These are phyloP conservation scores for Lithophane socia DNA, from an alignment of 2,888 invertebrate genomes.

Conservation along the genomic window DNA sequence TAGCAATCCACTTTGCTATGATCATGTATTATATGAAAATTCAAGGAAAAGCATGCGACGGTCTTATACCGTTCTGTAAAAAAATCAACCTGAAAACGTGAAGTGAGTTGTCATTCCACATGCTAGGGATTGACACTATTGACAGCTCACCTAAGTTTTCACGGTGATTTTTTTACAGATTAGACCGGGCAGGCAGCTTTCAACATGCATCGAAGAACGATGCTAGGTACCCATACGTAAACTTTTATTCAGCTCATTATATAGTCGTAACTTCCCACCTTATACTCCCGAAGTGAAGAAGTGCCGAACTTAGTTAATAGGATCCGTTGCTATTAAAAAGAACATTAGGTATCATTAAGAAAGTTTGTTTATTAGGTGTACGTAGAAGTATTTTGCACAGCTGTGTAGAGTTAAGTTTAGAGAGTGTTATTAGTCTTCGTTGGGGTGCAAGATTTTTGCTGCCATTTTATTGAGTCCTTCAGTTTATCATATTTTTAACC, in stretches of 20 bases:
- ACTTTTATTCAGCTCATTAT: conserved; percentile 21
- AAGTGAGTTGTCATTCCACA: background rate
- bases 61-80: background rate
- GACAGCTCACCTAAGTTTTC: background rate
- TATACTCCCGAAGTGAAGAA: conserved; percentile 23
- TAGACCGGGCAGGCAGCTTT: background rate
- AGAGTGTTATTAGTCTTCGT: background rate
- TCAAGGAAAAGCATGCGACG: background rate
- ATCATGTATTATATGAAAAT: background rate
- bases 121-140: no score
- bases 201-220: background rate
- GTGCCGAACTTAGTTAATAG: conserved; percentile 39
- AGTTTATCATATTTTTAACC: background rate
- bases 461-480: background rate
- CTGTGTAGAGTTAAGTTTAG: conserved; percentile 9
- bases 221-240: background rate
- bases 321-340: conserved; percentile 41
- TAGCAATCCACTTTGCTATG: background rate
- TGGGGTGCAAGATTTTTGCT: background rate
- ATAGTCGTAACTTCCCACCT: conserved; percentile 15
- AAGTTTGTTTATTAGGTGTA: conserved; percentile 30
- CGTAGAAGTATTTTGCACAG: conserved; percentile 21
- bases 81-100: background rate
- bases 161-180: background rate
- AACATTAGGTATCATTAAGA: conserved; percentile 41